These are phyloP conservation scores for Aphodius sticticus DNA, from an alignment of 2,888 invertebrate genomes.

Conservation along the genomic window DNA sequence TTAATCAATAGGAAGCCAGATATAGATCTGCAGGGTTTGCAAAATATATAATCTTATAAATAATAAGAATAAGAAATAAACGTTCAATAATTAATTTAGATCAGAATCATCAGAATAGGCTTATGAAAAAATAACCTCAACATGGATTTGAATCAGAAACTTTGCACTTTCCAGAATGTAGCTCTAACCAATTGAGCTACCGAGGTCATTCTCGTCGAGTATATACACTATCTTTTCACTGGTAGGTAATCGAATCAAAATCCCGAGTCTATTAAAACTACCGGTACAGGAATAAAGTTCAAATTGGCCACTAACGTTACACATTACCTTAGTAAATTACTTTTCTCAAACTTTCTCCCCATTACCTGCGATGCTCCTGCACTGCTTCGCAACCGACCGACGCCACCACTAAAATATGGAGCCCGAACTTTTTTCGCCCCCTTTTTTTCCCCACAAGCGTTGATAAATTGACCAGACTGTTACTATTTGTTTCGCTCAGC, in stretches of 20 bases:
- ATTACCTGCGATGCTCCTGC: neutral
- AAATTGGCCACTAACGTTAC: neutral
- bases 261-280: neutral
- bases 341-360: constrained; percentile 4
- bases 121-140: no score
- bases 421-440: neutral
- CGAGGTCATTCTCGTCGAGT: no score
- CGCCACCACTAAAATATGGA: neutral
- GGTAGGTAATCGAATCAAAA: neutral
- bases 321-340: constrained; percentile 4
- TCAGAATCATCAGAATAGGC: no score
- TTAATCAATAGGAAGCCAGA: neutral
- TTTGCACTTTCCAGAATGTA: no score
- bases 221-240: neutral
- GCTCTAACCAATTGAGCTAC: no score
- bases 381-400: neutral
- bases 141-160: no score
- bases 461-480: neutral
- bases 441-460: neutral
- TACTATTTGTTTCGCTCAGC: neutral
- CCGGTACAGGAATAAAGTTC: neutral
- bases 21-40: neutral
- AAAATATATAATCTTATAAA: no score
- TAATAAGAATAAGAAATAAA: no score
- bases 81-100: no score